Base-by-base conservation (phyloP, 2,797 vertebrate species). In the Toxotes lorentzi region DNA sequence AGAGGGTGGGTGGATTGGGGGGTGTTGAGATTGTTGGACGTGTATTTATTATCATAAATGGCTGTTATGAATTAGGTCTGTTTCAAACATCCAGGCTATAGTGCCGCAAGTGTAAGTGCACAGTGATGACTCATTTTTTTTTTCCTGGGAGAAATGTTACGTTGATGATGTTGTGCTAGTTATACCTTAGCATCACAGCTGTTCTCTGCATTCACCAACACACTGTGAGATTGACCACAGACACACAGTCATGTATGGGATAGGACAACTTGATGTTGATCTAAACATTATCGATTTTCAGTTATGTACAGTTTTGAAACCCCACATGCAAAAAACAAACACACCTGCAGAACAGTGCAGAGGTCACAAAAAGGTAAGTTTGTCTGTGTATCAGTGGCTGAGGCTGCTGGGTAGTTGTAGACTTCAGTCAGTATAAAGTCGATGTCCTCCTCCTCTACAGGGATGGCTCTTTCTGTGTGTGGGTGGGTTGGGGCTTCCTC, bases 351-450 rank as follows among this genome's bases (percentile, higher is more conserved):
- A 68, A 27, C 56, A 71, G 35, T 24, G 48, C 0, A 32, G 51
- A 57, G 40, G 16, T 63, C 27, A 30, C 1, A 2, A 58, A 43
- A 34, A 69, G 27, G 17, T 74, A 34, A 11, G 50, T 76, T 34
- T 69, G 32, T 10, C 10, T 40, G 35, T 53, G 10, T 71, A 51
- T 66, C 45, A 27, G 12, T 59, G 78, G 14, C 94, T 95, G 34
- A 96, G 91, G 91, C 96, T 96, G 83, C 94, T 93, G 57, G 92
- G 89, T 96, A 96, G 89, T 94, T 94, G 60, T 95, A 94, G 72
- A 96, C 95, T 94, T 97, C 95, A 4, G 86, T 95, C 79, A 97
- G 85, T 81, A 96, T 97, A 84, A 97, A 96, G 93, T 96, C 96
- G 62, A 97, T 95, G 58, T 96, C 94, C 51, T 97, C 95, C 82